These are phyloP conservation scores for Drosophila ambigua DNA, from an alignment of 1,140 invertebrate species.

Conservation along the genomic window DNA sequence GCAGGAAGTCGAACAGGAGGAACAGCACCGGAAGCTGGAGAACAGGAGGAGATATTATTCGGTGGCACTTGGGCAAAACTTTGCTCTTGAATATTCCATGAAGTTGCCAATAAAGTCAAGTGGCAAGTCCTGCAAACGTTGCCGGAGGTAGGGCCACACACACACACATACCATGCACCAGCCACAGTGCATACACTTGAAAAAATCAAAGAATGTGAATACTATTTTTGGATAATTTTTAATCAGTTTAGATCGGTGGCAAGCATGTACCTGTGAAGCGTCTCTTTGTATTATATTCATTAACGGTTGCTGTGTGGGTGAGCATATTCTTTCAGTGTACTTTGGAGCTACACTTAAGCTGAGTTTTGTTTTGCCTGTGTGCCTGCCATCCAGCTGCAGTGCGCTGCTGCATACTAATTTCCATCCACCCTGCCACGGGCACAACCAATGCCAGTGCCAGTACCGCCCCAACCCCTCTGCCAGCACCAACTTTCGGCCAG, in stretches of 20 bases:
- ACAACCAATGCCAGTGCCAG: background rate
- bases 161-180: conserved; percentile 22
- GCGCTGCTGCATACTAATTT: conserved; percentile 75
- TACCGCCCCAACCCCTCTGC: background rate
- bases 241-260: no score
- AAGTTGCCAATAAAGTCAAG: conserved; percentile 82
- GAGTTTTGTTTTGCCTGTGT: conserved; percentile 42
- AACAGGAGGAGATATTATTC: conserved; percentile 44
- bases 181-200: conserved; percentile 39
- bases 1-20: conserved; percentile 5
- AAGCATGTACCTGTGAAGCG: no score
- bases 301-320: no score
- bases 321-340: conserved; percentile 10
- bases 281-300: no score
- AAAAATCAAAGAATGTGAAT: background rate
- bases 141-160: background rate
- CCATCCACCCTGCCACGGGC: conserved; percentile 22
- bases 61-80: conserved; percentile 69
- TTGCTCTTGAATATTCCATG: conserved; percentile 79
- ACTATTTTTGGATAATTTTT: no score
- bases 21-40: background rate
- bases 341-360: conserved; percentile 42
- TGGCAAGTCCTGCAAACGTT: conserved; percentile 65
- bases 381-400: conserved; percentile 52
- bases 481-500: background rate